These are phyloP conservation scores for Clarias gariepinus DNA, from an alignment of 2,113 vertebrate genomes.

Conservation along the genomic window DNA sequence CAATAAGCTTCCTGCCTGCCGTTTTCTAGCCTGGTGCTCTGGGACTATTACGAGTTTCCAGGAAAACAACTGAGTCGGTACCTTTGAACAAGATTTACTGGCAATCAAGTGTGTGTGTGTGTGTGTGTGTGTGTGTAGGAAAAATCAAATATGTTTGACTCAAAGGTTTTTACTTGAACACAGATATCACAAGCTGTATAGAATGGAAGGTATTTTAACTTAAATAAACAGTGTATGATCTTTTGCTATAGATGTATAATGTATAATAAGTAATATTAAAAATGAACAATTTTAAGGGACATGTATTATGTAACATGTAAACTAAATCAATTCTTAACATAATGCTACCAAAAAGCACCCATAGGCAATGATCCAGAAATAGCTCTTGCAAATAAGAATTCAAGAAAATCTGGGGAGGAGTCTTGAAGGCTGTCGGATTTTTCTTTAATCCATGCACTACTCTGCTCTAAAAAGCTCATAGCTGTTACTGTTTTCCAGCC, in stretches of 20 bases:
- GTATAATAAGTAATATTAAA: background rate
- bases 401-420: background rate
- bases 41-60: conserved; percentile 20
- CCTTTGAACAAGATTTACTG: conserved; percentile 25
- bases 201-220: background rate
- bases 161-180: conserved; percentile 8
- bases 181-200: background rate
- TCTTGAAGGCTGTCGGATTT: background rate
- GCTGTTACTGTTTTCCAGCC: background rate
- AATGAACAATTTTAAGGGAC: background rate
- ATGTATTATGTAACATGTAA: background rate
- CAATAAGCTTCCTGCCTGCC: conserved; percentile 15
- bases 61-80: conserved; percentile 29
- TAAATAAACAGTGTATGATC: background rate
- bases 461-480: background rate
- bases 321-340: background rate
- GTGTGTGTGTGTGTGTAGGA: background rate
- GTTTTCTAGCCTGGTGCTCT: conserved; percentile 1
- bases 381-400: background rate
- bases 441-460: background rate
- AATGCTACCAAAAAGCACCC: background rate
- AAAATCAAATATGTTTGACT: conserved; percentile 15
- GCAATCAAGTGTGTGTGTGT: background rate
- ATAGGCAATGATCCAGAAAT: background rate
- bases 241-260: background rate